Evolutionary conservation across 2,797 vertebrate species (phyloP).

Genomic region (Pseudocheirus occidentalis): DNA sequence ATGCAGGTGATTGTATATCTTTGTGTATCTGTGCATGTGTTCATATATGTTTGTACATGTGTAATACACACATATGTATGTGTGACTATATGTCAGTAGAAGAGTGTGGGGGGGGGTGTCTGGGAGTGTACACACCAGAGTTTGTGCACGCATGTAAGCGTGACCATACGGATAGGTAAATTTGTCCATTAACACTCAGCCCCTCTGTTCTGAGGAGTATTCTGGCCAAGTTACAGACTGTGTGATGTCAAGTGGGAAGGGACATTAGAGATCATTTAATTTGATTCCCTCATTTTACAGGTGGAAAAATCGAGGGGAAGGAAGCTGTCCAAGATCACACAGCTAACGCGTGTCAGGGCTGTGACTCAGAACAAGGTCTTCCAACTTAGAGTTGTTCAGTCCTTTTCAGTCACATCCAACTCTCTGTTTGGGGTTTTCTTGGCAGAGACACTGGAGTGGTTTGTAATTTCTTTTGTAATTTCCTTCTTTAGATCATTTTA

Average conservation of each 20-base stretch:
- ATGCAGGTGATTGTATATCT: not conserved
- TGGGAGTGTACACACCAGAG: not conserved
- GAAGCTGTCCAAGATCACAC: not conserved
- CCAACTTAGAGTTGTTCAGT: not conserved
- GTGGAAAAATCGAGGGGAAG: not conserved
- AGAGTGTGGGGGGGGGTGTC: no score
- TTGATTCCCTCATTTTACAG: not conserved
- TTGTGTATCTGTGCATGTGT: not conserved
- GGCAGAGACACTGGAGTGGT: not conserved
- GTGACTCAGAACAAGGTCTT: not conserved
- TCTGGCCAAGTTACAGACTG: not conserved
- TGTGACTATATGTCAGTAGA: no score
- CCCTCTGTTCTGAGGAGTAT: not conserved
- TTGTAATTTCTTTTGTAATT: not conserved
- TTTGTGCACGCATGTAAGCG: not conserved
- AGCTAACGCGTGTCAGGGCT: not conserved
- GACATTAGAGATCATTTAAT: not conserved
- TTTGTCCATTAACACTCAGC: not conserved
- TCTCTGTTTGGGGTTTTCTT: not conserved
- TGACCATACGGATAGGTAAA: not conserved
- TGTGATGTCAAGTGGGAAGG: not conserved
- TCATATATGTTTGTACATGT: not conserved
- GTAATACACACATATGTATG: not conserved
- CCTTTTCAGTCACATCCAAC: not conserved
- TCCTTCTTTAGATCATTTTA: not conserved